Conservation (phyloP, 2,888 invertebrate species). For the Drosophila robusta region DNA sequence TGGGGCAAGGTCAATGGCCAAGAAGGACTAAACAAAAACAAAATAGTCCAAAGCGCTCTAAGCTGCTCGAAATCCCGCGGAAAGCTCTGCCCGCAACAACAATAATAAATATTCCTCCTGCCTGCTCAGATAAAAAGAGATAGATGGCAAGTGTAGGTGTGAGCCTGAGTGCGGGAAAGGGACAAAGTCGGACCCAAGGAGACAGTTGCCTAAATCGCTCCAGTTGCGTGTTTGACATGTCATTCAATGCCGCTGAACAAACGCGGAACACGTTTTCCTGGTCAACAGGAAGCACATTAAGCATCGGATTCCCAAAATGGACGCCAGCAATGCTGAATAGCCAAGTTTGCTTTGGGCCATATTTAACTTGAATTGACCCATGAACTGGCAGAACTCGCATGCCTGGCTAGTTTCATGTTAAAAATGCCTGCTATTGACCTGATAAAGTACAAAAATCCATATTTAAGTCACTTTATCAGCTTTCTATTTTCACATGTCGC, state of each 20-base stretch:
- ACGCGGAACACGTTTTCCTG: conserved; percentile 48
- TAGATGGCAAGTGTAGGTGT: background rate
- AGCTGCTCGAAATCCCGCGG: conserved; percentile 68
- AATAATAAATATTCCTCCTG: conserved; percentile 70
- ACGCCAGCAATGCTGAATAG: conserved; percentile 32
- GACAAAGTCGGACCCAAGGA: conserved; percentile 6
- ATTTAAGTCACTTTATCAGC: background rate
- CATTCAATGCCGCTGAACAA: conserved; percentile 63
- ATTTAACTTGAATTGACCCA: conserved; percentile 60
- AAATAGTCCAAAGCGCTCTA: conserved; percentile 30
- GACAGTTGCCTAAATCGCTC: conserved; percentile 33
- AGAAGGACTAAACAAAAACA: conserved; percentile 19
- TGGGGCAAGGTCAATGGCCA: conserved; percentile 63
- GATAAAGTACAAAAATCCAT: background rate
- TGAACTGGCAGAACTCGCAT: conserved; percentile 46
- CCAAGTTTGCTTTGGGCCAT: conserved; percentile 30
- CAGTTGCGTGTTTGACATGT: conserved; percentile 75
- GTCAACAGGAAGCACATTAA: conserved; percentile 79
- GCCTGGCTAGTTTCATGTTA: conserved; percentile 12
- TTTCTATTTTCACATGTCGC: no score
- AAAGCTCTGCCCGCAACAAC: conserved; percentile 58
- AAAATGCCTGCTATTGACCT: conserved; percentile 4
- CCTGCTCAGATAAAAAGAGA: background rate
- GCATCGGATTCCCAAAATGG: conserved; percentile 40
- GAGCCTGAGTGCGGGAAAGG: background rate